Evolutionary conservation across 2,888 invertebrate genomes (phyloP).

Genomic region (Athalia circularis): DNA sequence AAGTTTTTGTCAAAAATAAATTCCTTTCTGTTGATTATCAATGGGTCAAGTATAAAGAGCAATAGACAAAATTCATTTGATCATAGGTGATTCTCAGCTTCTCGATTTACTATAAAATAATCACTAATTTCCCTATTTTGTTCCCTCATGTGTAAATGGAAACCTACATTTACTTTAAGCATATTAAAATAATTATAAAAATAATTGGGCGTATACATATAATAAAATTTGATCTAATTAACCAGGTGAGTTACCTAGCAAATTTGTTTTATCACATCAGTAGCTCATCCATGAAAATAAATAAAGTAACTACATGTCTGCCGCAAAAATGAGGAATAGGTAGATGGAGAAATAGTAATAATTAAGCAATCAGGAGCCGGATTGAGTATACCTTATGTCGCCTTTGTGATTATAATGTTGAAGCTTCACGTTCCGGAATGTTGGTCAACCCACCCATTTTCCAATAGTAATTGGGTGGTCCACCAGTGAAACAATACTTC

Average conservation of each 20-base stretch:
- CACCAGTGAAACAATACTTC: conserved; percentile 89
- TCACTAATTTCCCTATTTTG: neutral
- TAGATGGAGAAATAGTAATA: neutral
- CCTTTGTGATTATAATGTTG: conserved; percentile 73
- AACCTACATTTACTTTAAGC: neutral
- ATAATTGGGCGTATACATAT: neutral
- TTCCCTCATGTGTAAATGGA: neutral
- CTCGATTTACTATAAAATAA: neutral
- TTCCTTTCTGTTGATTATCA: conserved; percentile 5
- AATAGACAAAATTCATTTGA: neutral
- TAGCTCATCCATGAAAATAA: neutral
- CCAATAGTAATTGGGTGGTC: conserved; percentile 93
- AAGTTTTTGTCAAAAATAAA: neutral
- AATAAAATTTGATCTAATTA: neutral
- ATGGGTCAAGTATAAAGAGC: neutral
- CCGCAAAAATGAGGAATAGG: neutral
- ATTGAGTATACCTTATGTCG: conserved; percentile 8
- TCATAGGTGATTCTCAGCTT: neutral
- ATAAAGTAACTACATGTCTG: conserved; percentile 17
- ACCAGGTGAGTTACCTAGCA: neutral
- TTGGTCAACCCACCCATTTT: conserved; percentile 80
- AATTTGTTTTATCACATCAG: too few species aligned
- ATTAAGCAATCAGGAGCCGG: conserved; percentile 10
- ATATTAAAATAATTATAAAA: neutral
- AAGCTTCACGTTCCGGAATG: conserved; percentile 86